A percentile compares a stretch with the other conserved stretches of the same genome.
Evolutionary conservation across 2,797 vertebrate species (phyloP).

Genomic region (Ptychadena robeensis): DNA sequence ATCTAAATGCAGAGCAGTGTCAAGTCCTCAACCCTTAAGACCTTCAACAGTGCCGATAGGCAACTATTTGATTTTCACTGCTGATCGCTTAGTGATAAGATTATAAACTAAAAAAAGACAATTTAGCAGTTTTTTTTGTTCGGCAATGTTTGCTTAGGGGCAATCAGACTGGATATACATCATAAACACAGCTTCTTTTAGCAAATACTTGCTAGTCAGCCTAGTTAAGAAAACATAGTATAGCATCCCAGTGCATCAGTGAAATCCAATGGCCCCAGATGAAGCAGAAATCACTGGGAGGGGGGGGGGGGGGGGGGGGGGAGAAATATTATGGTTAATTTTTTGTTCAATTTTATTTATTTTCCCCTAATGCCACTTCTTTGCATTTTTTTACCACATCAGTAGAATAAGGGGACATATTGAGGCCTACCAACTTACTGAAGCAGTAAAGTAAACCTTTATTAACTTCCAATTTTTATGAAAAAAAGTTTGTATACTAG

Average conservation of each 20-base stretch:
- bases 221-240: background rate
- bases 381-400: no score
- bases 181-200: background rate
- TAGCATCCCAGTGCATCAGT: background rate
- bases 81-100: background rate
- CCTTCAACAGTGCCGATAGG: background rate
- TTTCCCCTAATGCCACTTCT: no score
- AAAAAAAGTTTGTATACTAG: background rate
- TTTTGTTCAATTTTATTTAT: no score
- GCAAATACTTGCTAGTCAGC: no score
- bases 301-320: no score
- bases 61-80: background rate
- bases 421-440: background rate
- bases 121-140: background rate
- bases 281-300: background rate
- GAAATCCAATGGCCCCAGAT: no score
- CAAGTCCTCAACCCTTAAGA: background rate
- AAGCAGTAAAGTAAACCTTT: background rate
- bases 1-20: background rate
- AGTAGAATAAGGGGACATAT: no score
- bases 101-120: background rate
- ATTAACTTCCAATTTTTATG: background rate
- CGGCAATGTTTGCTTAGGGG: no score
- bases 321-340: no score
- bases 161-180: no score